These are phyloP conservation scores for Vicugna pacos DNA, from an alignment of 2,113 vertebrate genomes.

Conservation along the genomic window DNA sequence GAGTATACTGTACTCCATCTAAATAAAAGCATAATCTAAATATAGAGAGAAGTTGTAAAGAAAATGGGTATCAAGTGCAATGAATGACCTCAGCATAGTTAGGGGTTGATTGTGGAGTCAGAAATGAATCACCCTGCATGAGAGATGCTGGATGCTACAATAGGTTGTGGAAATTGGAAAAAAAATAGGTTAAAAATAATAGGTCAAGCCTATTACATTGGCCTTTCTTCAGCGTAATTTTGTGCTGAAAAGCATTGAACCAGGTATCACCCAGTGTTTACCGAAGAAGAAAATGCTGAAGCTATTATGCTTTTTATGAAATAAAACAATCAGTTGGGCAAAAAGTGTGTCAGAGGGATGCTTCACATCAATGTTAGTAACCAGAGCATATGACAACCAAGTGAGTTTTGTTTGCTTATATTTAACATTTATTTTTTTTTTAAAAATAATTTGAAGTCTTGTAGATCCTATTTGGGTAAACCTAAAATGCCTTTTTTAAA, in stretches of 20 bases:
- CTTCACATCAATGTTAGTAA: conserved; percentile 18
- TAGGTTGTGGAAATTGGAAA: conserved; percentile 79
- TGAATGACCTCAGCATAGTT: neutral
- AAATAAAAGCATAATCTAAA: conserved; percentile 64
- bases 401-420: neutral
- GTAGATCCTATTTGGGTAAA: neutral
- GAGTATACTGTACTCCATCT: neutral
- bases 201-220: conserved; percentile 76
- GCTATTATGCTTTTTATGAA: conserved; percentile 52
- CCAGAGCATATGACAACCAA: neutral
- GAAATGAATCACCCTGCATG: conserved; percentile 77
- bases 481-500: neutral
- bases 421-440: neutral
- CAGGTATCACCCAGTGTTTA: conserved; percentile 76
- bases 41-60: conserved; percentile 54
- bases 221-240: conserved; percentile 75
- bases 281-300: conserved; percentile 72
- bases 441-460: conserved; percentile 28
- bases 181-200: conserved; percentile 81
- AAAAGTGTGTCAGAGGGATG: conserved; percentile 40
- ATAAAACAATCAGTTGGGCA: conserved; percentile 74
- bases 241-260: conserved; percentile 75
- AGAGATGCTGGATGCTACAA: conserved; percentile 65
- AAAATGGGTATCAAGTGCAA: conserved; percentile 60
- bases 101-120: conserved; percentile 51